Percentiles rank a stretch among this genome's conserved stretches.
phyloP scores from a whole-genome alignment of 2,888 invertebrate genomes.

The Paralinhomoeus sp. region DNA sequence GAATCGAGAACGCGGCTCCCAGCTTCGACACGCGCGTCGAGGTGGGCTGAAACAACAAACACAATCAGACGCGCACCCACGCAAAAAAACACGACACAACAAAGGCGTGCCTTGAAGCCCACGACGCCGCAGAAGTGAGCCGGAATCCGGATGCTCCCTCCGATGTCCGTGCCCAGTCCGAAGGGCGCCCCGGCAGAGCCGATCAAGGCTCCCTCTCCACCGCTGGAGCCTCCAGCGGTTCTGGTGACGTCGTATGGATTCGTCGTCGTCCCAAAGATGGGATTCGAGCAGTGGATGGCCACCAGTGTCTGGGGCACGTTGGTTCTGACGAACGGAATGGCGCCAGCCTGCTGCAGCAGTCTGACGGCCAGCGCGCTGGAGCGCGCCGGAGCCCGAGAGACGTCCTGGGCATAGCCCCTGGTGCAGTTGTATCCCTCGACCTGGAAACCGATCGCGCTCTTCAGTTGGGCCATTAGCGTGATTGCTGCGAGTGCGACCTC shows the following conservation, averaged over 20 bases:
- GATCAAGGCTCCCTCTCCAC: slow-evolving; percentile 31
- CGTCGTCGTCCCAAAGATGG: slow-evolving; percentile 27
- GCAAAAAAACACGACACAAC: no score
- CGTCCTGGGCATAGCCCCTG: no score
- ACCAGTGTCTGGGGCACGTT: no score
- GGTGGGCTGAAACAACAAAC: slow-evolving; percentile 1
- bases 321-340: no score
- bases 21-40: not conserved
- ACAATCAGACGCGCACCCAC: no score
- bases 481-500: no score
- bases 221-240: slow-evolving; percentile 31
- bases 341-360: no score
- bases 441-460: no score
- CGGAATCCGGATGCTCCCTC: slow-evolving; percentile 32
- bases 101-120: slow-evolving; percentile 20
- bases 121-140: slow-evolving; percentile 31
- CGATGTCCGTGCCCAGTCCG: slow-evolving; percentile 33
- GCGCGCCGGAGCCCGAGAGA: no score
- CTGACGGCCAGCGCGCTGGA: no score
- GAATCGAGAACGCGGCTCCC: not conserved
- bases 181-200: slow-evolving; percentile 29
- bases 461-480: no score
- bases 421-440: no score
- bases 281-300: slow-evolving; percentile 24
- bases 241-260: slow-evolving; percentile 27